A percentile compares a stretch with the other conserved stretches of the same genome.
Evolutionary conservation across 2,113 vertebrate genomes (phyloP).

Genomic region (Cariama cristata): DNA sequence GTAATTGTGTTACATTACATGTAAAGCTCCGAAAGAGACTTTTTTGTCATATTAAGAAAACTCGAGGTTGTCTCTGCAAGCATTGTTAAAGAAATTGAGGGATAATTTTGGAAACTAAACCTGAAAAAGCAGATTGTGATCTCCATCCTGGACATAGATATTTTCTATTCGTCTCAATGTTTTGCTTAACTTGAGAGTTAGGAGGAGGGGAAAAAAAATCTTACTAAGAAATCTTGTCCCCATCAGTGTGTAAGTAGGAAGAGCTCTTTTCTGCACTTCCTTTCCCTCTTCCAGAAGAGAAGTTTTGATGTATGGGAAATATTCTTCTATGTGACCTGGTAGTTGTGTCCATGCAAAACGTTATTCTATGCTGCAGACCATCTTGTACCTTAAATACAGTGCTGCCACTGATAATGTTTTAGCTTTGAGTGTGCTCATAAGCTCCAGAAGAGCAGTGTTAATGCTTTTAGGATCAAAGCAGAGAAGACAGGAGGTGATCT

Average conservation of each 20-base stretch:
- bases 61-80: not conserved
- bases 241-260: not conserved
- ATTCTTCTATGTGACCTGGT: not conserved
- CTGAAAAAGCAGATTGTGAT: not conserved
- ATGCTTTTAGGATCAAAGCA: not conserved
- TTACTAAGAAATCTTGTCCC: not conserved
- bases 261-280: not conserved
- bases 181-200: not conserved
- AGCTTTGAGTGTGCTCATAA: not conserved
- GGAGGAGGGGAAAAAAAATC: not conserved
- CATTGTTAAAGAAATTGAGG: not conserved
- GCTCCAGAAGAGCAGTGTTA: not conserved
- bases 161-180: not conserved
- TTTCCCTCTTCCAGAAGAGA: not conserved
- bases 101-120: not conserved
- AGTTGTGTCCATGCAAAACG: not conserved
- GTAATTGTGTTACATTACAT: not conserved
- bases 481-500: not conserved
- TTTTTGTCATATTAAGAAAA: not conserved
- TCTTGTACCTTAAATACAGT: not conserved
- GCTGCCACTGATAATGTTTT: not conserved
- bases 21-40: not conserved
- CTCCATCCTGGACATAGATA: not conserved
- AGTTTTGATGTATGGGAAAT: not conserved
- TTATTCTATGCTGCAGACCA: not conserved